Conservation (phyloP, 2,888 invertebrate genomes). For the Formica aserva region DNA sequence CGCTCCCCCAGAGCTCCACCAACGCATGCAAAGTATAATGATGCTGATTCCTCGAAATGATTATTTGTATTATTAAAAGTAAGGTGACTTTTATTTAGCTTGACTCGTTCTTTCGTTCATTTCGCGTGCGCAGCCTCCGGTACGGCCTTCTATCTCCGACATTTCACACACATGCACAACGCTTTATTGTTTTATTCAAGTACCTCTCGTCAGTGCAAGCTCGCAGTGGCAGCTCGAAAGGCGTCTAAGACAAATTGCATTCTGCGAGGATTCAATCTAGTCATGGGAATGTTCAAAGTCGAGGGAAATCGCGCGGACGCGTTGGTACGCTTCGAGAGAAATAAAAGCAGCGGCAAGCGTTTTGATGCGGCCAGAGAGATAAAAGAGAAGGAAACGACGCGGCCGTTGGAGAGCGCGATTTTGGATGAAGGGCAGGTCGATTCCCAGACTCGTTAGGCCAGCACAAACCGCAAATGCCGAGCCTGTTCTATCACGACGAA, state of each 20-base stretch:
- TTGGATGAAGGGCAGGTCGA: conserved; percentile 61
- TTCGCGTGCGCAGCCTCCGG: conserved; percentile 15
- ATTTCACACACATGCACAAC: neutral
- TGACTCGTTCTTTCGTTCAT: conserved; percentile 15
- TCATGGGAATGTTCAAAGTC: conserved; percentile 29
- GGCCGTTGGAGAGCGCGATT: conserved; percentile 28
- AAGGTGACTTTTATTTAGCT: conserved; percentile 54
- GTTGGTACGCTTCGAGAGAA: neutral
- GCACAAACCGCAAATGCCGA: conserved; percentile 64
- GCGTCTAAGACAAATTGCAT: conserved; percentile 44
- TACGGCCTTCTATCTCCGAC: neutral
- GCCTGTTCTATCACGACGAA: conserved; percentile 54
- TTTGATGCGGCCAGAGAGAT: conserved; percentile 1
- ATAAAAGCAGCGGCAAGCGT: conserved; percentile 22
- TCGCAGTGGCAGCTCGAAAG: neutral
- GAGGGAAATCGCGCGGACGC: conserved; percentile 23
- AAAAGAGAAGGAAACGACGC: conserved; percentile 39
- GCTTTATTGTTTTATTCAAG: conserved; percentile 66
- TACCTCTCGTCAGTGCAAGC: conserved; percentile 6
- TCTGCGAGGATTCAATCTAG: conserved; percentile 47
- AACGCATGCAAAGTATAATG: neutral
- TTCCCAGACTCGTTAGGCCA: conserved; percentile 70
- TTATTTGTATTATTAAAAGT: conserved; percentile 33
- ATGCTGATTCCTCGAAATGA: conserved; percentile 19
- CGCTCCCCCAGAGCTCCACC: neutral